Evolutionary conservation across 1,140 invertebrate genomes (phyloP), one percentile per base, ranked within the genome.

Genomic region (Thalassaphorura encarpata): DNA sequence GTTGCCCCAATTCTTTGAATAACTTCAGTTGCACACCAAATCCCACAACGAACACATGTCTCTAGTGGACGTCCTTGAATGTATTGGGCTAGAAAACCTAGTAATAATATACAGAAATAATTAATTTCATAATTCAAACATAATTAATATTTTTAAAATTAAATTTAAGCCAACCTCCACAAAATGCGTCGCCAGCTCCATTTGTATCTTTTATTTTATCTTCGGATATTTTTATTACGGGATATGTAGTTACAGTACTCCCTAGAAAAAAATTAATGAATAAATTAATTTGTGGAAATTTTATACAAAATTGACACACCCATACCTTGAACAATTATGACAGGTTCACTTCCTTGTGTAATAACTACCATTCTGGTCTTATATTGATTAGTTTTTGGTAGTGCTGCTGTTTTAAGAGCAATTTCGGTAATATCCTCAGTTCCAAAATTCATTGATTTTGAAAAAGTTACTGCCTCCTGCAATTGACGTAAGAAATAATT

Each of bases 141-240:
- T 67, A 5, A 18, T 33, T 16, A 13, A 27, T 18, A 21, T 43
- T 18, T 41, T n/a, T 3, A 31, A 24, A 21, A 23, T 21, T 28
- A 46, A 40, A 41, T n/a, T 31, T 51, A 40, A 29, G 5, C 64
- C 58, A 65, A 81, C 85, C 96, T 68, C 96, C 96, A 63, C 90
- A 87, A 76, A 99, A 99, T 15, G 95, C 94, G 79, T 99, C 96
- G 26, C 96, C 96, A 66, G 96, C 96, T 42, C 94, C 96, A 78
- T 99, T 99, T 0, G 96, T 97, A 71, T 99, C 96, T 2, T 97
- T 81, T 51, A 99, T 82, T 68, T 93, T 77, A 49, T 89, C 82
- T 50, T 76, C 66, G 5, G 79, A 70, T 16, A 98, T 68, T 51
- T 69, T 70, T 2, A 69, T 72, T 1, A 92, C 85, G 0, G 86